phyloP scores from a whole-genome alignment of 2,113 vertebrate species.

The Ovis aries region ARS-UI_Ramb_v3.0 NC_056055.1:220177001-220177500 shows the following conservation, averaged over 20 bases:
- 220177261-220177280: rapidly evolving
- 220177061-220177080: not conserved
- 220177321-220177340: not conserved
- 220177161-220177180: conserved; percentile 55
- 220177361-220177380: not conserved
- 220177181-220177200: conserved; percentile 72
- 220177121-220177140: conserved; percentile 70
- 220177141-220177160: conserved; percentile 60
- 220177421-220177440: not conserved
- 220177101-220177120: conserved; percentile 71
- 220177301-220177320: not conserved
- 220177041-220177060: not conserved
- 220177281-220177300: not conserved
- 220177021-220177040: too few relatives aligned
- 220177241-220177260: conserved; percentile 76
- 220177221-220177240: conserved; percentile 81
- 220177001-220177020: not conserved
- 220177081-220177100: not conserved
- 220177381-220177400: not conserved
- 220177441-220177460: not conserved
- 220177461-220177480: not conserved
- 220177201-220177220: conserved; percentile 73
- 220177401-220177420: not conserved
- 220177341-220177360: not conserved
- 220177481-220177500: not conserved